Evolutionary conservation across 2,113 vertebrate species (phyloP).

Genomic region (Podarcis muralis): DNA sequence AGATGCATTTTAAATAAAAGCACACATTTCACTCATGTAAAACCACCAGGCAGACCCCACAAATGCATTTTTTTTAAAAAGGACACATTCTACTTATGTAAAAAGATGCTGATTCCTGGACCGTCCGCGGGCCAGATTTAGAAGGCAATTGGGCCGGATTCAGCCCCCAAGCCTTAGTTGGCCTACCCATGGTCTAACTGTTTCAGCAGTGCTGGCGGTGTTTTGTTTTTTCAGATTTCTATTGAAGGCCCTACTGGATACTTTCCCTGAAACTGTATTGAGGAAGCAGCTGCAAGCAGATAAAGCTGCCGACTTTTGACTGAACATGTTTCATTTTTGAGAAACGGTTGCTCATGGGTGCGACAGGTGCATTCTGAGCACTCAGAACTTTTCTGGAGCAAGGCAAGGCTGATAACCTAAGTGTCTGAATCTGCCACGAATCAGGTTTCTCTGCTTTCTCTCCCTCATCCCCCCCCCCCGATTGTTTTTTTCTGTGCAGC

Average conservation of each 20-base stretch:
- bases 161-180: no score
- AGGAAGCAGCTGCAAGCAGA: neutral
- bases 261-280: neutral
- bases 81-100: no score
- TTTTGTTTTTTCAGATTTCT: neutral
- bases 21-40: no score
- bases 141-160: no score
- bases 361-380: neutral
- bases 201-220: neutral
- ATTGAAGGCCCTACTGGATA: neutral
- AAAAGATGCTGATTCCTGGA: no score
- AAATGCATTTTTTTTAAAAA: no score
- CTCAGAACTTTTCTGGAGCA: fast-evolving
- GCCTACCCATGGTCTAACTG: neutral
- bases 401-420: neutral
- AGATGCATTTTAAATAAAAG: no score
- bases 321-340: neutral
- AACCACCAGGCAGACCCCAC: no score
- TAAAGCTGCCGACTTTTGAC: neutral
- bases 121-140: no score
- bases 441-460: neutral
- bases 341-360: no score
- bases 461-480: no score
- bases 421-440: neutral
- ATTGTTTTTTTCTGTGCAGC: neutral